Base-by-base conservation (phyloP, 2,113 vertebrate genomes). In the Ginglymostoma cirratum region DNA sequence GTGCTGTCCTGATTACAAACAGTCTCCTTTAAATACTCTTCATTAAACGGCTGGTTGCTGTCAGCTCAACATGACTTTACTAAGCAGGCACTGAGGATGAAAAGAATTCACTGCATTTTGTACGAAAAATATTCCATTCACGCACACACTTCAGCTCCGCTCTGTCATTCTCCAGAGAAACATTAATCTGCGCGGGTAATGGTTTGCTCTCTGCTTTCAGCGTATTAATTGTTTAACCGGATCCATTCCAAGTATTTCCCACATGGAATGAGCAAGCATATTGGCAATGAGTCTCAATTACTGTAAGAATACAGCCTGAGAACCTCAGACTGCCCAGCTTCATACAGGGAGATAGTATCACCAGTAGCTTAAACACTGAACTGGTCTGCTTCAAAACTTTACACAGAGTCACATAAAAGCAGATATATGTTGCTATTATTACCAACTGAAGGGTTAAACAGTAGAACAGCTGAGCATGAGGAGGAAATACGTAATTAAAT, bases 11-110 rank as follows among this genome's bases (percentile, higher is more conserved):
- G 69, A 95, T 76, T 95, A 72, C 94, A 45, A 95, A 52, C 94
- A 72, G 42, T 45, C 94, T 95, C 42, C 69, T 76, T 95, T 45
- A 95, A 72, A 24, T 70, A 52, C 27, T 45, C 67, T 95, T 95
- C 94, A 95, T 95, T 95, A 72, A 95, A 45, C 52, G 8, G 69
- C 42, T 76, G 94, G 66, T 72, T 95, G 67, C 67, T 95, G 69
- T 72, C 67, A 95, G 10, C 94, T 30, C 38, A 76, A 95, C 14
- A 45, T 27, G 10, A 70, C 52, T 90, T 52, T 65, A 90, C 55
- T 17, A 76, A 76, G 70, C 42, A 30, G 23, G n/a, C 42, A 95
- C 38, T 72, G 94, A 27, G 42, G 24, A 69, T 70, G 94, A 72
- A 76, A 76, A 30, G 38, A 69, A 72, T 69, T 94, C 38, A 24